Evolutionary conservation across 2,888 invertebrate species (phyloP).

Genomic region (Drosophila borborema): DNA sequence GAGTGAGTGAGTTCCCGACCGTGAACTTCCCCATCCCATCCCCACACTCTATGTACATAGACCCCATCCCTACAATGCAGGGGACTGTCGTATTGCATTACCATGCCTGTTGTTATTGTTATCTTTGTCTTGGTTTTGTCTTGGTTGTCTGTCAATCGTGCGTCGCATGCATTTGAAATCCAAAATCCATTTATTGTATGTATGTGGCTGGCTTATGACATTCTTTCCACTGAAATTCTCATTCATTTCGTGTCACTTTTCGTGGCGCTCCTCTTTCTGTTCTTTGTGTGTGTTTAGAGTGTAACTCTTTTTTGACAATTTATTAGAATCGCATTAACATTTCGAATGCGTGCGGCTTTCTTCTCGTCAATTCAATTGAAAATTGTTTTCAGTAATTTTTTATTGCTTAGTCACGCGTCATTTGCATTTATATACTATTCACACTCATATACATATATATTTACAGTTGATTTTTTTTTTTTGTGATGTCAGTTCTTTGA

Average conservation of each 20-base stretch:
- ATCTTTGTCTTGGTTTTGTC: constrained; percentile 13
- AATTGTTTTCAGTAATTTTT: constrained; percentile 53
- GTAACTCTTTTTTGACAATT: constrained; percentile 71
- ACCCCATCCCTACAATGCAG: constrained; percentile 5
- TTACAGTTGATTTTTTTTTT: constrained; percentile 36
- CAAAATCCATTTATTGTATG: constrained; percentile 14
- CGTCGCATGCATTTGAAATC: constrained; percentile 56
- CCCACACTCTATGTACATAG: not conserved
- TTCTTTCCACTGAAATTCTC: constrained; percentile 49
- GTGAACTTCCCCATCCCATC: not conserved
- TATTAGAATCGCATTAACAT: constrained; percentile 68
- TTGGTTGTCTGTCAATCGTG: constrained; percentile 57
- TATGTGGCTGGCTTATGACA: constrained; percentile 27
- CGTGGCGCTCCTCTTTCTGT: constrained; percentile 49
- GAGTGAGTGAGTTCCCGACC: constrained; percentile 35
- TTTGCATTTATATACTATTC: constrained; percentile 39
- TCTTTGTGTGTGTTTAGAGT: constrained; percentile 34
- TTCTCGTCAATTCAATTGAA: constrained; percentile 60
- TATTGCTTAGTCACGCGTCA: constrained; percentile 72
- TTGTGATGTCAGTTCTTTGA: constrained; percentile 44
- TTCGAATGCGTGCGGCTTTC: constrained; percentile 50
- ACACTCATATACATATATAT: not conserved
- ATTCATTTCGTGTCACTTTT: constrained; percentile 50
- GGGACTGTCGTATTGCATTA: constrained; percentile 68
- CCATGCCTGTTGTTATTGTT: constrained; percentile 19